Evolutionary conservation across 2,888 invertebrate genomes (phyloP).

Genomic region (Melanostoma mellinum): DNA sequence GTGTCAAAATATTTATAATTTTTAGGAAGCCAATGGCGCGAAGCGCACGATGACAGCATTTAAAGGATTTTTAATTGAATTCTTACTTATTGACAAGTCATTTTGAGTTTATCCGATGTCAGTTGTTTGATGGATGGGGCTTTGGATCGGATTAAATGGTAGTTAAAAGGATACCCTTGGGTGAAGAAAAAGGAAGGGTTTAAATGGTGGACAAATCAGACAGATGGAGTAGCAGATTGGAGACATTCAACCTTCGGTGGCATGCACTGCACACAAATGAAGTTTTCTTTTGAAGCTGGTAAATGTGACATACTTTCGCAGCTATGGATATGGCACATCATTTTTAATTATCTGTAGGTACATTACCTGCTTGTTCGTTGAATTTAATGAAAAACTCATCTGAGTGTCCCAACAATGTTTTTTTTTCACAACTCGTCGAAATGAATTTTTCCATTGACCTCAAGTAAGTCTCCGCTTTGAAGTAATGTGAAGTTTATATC

Average conservation of each 20-base stretch:
- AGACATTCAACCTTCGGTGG: not conserved
- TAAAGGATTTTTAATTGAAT: conserved; percentile 69
- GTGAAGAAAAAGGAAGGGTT: not conserved
- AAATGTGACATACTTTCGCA: not conserved
- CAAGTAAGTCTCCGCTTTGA: too few relatives aligned
- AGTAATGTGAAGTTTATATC: too few relatives aligned
- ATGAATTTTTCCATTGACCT: too few relatives aligned
- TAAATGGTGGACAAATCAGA: not conserved
- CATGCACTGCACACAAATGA: not conserved
- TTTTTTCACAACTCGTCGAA: too few relatives aligned
- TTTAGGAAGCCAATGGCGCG: conserved; percentile 56
- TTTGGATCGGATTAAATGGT: not conserved
- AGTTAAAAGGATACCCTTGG: conserved; percentile 23
- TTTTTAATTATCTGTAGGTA: too few relatives aligned
- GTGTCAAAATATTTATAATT: conserved; percentile 67
- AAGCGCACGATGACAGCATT: conserved; percentile 51
- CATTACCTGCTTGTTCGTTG: too few relatives aligned
- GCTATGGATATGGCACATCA: too few relatives aligned
- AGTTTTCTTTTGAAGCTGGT: not conserved
- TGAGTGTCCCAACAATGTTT: too few relatives aligned
- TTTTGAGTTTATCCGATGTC: conserved; percentile 57
- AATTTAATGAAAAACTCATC: too few relatives aligned
- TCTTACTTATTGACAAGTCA: conserved; percentile 56
- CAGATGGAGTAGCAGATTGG: not conserved
- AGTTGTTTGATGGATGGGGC: conserved; percentile 58